phyloP scores from a whole-genome alignment of 2,113 vertebrate genomes.

The Caracal caracal region DNA sequence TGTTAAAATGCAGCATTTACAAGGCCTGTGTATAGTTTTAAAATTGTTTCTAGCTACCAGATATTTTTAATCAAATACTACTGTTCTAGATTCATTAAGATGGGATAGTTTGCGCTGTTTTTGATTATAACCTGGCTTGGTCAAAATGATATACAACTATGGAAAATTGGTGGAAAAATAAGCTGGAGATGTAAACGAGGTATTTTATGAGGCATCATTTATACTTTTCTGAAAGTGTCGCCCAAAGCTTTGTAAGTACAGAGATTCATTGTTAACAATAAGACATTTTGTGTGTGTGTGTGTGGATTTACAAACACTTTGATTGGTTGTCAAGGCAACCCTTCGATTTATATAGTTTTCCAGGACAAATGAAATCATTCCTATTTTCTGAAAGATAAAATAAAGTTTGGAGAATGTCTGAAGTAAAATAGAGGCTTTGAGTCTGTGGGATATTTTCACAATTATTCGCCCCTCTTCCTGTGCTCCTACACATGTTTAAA shows the following conservation, averaged over 20 bases:
- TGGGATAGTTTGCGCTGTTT: not conserved
- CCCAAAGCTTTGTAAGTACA: not conserved
- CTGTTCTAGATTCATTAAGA: not conserved
- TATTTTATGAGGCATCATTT: not conserved
- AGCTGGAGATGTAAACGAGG: fast-evolving
- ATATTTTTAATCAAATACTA: not conserved
- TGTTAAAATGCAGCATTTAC: not conserved
- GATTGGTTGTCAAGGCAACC: not conserved
- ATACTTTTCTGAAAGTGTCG: not conserved
- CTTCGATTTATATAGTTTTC: not conserved
- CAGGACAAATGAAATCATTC: not conserved
- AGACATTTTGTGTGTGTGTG: not conserved
- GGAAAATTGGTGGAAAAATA: not conserved
- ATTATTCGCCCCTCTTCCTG: not conserved
- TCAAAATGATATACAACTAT: not conserved
- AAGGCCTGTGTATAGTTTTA: not conserved
- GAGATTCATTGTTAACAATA: not conserved
- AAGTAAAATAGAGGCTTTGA: not conserved
- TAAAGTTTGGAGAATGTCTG: not conserved
- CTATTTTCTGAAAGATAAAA: not conserved
- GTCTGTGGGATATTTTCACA: not conserved
- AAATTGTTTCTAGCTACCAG: not conserved
- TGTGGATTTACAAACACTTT: not conserved
- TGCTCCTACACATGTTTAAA: not conserved
- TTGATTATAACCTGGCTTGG: not conserved